These are phyloP conservation scores for Erebia palarica DNA, from an alignment of 2,888 invertebrate genomes.

Conservation along the genomic window DNA sequence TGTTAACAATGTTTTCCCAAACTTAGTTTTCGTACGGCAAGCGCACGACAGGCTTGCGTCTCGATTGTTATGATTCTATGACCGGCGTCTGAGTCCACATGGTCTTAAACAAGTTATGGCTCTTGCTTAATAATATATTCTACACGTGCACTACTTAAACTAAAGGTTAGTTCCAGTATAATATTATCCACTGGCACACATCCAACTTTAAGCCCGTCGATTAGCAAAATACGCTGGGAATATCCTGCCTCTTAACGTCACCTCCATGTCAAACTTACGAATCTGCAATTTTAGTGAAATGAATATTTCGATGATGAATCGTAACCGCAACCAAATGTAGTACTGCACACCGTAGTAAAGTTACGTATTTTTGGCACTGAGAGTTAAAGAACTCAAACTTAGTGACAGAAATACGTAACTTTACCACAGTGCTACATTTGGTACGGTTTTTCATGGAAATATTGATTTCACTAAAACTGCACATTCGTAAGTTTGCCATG, in stretches of 20 bases:
- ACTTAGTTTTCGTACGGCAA: not conserved
- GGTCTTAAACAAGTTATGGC: slow-evolving; percentile 15
- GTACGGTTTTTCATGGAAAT: too few relatives aligned
- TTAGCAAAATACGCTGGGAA: not conserved
- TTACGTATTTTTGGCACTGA: too few relatives aligned
- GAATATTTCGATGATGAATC: too few relatives aligned
- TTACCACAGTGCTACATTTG: too few relatives aligned
- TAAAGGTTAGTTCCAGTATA: not conserved
- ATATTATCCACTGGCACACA: slow-evolving; percentile 1
- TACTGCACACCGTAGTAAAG: too few relatives aligned
- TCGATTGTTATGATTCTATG: slow-evolving; percentile 15
- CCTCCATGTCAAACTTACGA: too few relatives aligned
- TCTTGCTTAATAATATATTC: slow-evolving; percentile 15
- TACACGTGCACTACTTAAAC: not conserved
- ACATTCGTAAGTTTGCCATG: too few relatives aligned
- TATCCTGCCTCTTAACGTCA: not conserved
- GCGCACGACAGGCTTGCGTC: slow-evolving; percentile 9
- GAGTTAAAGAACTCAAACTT: too few relatives aligned
- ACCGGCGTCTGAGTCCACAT: not conserved
- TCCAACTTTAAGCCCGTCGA: not conserved
- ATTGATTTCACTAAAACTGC: too few relatives aligned
- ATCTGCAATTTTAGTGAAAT: too few relatives aligned
- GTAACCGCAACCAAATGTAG: too few relatives aligned
- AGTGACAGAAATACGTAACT: too few relatives aligned
- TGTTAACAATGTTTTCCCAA: not conserved